These are phyloP conservation scores for Fistularia tabacaria DNA, from an alignment of 2,797 vertebrate genomes.

Conservation along the genomic window DNA sequence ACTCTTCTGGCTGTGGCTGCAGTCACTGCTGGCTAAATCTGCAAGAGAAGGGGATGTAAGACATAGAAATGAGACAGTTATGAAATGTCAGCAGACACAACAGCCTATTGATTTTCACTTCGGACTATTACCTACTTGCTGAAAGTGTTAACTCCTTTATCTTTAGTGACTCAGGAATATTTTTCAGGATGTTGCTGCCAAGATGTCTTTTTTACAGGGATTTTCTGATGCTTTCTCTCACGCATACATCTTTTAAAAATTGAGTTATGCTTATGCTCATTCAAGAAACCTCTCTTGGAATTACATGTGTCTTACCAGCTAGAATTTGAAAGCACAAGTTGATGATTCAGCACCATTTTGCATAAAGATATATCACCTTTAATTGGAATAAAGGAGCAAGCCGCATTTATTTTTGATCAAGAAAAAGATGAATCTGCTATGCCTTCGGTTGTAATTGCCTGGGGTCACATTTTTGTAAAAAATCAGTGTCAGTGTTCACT, in stretches of 20 bases:
- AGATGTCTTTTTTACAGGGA: background rate
- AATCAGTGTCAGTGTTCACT: constrained; percentile 22
- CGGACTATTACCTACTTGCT: constrained; percentile 7
- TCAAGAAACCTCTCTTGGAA: constrained; percentile 12
- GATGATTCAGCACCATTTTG: constrained; percentile 27
- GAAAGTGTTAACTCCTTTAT: constrained; percentile 10
- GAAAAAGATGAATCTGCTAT: constrained; percentile 28
- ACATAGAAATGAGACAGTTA: constrained; percentile 44
- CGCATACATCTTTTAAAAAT: background rate
- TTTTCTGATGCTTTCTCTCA: constrained; percentile 7
- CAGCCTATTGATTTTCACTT: constrained; percentile 34
- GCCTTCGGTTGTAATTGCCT: constrained; percentile 25
- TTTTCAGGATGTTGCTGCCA: constrained; percentile 2
- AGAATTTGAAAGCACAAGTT: constrained; percentile 25
- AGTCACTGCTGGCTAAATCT: constrained; percentile 26
- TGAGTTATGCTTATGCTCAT: background rate
- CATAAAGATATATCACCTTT: constrained; percentile 34
- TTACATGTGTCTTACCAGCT: constrained; percentile 19
- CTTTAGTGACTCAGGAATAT: constrained; percentile 21
- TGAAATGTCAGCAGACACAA: constrained; percentile 49
- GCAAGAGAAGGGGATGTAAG: constrained; percentile 31
- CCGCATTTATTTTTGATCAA: constrained; percentile 44
- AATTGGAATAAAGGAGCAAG: constrained; percentile 27
- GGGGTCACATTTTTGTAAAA: constrained; percentile 32
- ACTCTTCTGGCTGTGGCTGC: constrained; percentile 22